A percentile compares a stretch with the other conserved stretches of the same genome.
Conservation (phyloP, 2,113 vertebrate genomes). For the Suricata suricatta region DNA sequence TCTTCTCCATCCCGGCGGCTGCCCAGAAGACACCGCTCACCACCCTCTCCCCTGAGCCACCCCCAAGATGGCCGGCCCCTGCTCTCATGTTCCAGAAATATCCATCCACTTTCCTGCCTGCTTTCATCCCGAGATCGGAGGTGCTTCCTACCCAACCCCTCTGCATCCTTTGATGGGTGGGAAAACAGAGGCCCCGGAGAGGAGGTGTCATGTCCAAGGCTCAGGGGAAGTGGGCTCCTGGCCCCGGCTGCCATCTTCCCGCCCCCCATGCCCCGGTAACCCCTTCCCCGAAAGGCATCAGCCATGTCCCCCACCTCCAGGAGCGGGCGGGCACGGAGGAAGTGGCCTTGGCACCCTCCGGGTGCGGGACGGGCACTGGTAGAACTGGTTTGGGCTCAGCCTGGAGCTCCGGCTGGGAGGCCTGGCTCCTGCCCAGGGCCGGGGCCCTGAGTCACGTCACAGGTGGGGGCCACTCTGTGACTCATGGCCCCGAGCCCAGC, state of each 20-base stretch:
- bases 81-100: neutral
- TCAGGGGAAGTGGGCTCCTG: neutral
- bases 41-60: neutral
- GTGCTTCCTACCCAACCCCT: neutral
- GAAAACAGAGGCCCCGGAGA: neutral
- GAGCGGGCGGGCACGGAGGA: neutral
- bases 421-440: neutral
- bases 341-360: neutral
- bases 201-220: rapidly evolving
- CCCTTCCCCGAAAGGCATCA: neutral
- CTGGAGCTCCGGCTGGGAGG: neutral
- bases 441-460: neutral
- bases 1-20: neutral
- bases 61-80: neutral
- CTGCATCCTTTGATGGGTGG: neutral
- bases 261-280: no score
- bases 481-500: neutral
- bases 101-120: neutral
- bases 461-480: neutral
- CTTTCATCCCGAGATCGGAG: neutral
- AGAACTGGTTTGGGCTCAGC: constrained; percentile 50
- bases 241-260: neutral
- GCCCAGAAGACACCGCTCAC: neutral
- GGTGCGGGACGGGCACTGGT: neutral
- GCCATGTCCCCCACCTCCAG: neutral